Conservation (phyloP, 2,113 vertebrate genomes). For the Phaetusa simplex region DNA sequence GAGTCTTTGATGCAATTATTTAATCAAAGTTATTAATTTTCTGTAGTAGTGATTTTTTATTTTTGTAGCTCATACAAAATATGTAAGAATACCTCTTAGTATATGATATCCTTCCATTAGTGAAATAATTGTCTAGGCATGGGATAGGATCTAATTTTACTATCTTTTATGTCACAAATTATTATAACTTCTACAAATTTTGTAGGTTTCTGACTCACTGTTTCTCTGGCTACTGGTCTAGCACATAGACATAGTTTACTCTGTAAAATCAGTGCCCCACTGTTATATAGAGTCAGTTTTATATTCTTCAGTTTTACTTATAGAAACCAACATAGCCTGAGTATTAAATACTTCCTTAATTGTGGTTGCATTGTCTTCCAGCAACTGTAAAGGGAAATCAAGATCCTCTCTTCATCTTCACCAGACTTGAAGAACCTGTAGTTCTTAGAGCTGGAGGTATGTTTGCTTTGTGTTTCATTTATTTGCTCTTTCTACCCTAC, state of each 20-base stretch:
- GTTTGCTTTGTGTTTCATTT: slow-evolving; percentile 27
- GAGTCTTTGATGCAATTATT: background rate
- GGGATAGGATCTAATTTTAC: background rate
- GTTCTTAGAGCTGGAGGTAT: background rate
- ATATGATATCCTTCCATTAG: background rate
- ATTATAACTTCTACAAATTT: background rate
- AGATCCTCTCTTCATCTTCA: slow-evolving; percentile 13
- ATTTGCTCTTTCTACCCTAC: background rate
- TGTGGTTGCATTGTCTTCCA: background rate
- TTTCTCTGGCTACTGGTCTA: background rate
- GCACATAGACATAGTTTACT: background rate
- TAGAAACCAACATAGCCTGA: background rate
- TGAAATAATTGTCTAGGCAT: background rate
- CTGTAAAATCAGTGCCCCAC: background rate
- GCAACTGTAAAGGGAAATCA: background rate
- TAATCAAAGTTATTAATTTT: background rate
- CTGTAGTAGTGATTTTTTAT: background rate
- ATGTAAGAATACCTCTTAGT: background rate
- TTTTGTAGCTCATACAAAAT: background rate
- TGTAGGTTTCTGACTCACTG: background rate
- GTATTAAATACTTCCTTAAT: background rate
- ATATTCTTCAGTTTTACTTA: background rate
- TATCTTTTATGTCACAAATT: background rate
- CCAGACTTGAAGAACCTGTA: slow-evolving; percentile 37
- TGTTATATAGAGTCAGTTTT: background rate